Conservation (phyloP, 2,113 vertebrate species). For the Gambusia holbrooki region DNA sequence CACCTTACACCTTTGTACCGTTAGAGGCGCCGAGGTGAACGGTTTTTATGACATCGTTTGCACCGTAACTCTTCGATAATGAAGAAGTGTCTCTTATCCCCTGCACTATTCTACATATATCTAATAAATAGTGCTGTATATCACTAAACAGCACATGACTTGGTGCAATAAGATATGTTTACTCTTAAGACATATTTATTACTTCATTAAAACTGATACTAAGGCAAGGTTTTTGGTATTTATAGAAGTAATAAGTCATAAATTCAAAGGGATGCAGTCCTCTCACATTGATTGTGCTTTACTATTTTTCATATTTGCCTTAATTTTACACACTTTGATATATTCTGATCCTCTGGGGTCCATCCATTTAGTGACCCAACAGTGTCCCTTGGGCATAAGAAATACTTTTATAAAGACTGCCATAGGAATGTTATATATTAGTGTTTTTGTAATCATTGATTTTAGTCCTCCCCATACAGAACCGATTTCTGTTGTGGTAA, state of each 20-base stretch:
- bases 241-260: too few species aligned
- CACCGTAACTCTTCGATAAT: constrained; percentile 71
- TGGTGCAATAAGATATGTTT: not conserved
- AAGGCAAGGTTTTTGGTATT: not conserved
- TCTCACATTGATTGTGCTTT: not conserved
- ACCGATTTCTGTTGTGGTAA: not conserved
- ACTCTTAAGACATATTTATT: not conserved
- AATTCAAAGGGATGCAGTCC: not conserved
- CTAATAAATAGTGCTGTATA: not conserved
- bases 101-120: not conserved
- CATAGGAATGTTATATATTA: not conserved
- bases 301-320: not conserved
- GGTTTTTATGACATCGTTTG: constrained; percentile 76
- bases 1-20: constrained; percentile 75
- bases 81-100: not conserved
- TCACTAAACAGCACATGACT: not conserved
- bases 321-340: not conserved
- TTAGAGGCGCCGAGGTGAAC: constrained; percentile 10
- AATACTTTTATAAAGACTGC: not conserved
- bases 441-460: not conserved
- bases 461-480: too few species aligned
- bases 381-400: not conserved
- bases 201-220: not conserved
- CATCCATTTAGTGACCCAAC: not conserved
- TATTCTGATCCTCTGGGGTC: not conserved